phyloP scores from a whole-genome alignment of 2,888 invertebrate species.

The Hirudinaria manillensis region DNA sequence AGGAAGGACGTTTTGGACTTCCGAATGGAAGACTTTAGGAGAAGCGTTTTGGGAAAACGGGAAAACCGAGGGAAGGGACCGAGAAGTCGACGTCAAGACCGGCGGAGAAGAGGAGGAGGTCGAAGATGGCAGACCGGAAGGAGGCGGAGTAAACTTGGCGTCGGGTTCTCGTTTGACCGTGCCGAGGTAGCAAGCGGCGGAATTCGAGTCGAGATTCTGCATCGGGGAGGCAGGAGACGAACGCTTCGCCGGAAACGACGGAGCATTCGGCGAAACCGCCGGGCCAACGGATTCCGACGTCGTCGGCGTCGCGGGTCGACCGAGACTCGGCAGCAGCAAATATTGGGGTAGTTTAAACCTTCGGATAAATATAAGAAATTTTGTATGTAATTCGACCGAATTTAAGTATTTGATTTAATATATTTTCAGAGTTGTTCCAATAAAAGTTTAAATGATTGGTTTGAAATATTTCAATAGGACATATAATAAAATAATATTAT shows the following conservation, averaged over 20 bases:
- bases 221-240: not conserved
- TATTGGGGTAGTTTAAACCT: slow-evolving; percentile 1
- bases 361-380: not conserved
- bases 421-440: too few relatives aligned
- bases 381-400: not conserved
- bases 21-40: too few relatives aligned
- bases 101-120: not conserved
- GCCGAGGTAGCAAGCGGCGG: too few relatives aligned
- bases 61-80: not conserved
- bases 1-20: too few relatives aligned
- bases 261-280: not conserved
- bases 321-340: not conserved
- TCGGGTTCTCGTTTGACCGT: not conserved
- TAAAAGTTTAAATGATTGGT: too few relatives aligned
- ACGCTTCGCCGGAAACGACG: not conserved
- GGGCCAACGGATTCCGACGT: not conserved
- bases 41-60: too few relatives aligned
- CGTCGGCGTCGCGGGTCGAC: not conserved
- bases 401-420: too few relatives aligned
- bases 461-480: too few relatives aligned
- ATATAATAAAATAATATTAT: too few relatives aligned
- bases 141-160: not conserved
- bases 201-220: not conserved
- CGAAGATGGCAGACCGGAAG: not conserved
- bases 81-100: not conserved